Percentiles rank a stretch among this genome's conserved stretches.
These are phyloP conservation scores for Magallana gigas DNA, from an alignment of 1,140 invertebrate genomes.

Conservation along the genomic window DNA sequence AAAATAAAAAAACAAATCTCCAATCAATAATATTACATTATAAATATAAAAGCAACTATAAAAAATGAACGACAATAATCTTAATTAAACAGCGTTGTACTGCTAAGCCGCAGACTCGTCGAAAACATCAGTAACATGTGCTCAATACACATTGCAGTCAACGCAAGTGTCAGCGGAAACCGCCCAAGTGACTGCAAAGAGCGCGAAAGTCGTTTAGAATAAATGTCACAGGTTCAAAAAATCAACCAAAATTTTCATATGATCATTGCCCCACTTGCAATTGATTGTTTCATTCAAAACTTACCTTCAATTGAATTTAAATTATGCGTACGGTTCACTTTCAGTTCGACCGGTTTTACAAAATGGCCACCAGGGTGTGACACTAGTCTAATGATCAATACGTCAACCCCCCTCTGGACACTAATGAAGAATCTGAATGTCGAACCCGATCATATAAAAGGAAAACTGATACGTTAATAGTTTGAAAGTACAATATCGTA, in stretches of 20 bases:
- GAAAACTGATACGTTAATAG: neutral
- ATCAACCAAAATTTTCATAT: neutral
- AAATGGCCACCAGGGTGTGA: conserved; percentile 60
- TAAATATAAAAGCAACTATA: no score
- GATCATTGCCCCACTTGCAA: neutral
- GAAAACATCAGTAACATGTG: conserved; percentile 20
- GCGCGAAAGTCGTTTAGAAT: neutral
- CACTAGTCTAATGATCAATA: conserved; percentile 50
- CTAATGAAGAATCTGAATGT: conserved; percentile 4
- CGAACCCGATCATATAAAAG: neutral
- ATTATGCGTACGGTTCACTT: conserved; percentile 33
- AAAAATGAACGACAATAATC: no score
- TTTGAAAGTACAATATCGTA: no score
- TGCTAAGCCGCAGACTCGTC: neutral
- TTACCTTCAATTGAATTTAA: conserved; percentile 29
- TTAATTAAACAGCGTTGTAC: neutral
- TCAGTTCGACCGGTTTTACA: conserved; percentile 56
- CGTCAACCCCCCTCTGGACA: conserved; percentile 43
- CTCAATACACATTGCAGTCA: conserved; percentile 1
- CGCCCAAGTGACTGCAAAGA: neutral
- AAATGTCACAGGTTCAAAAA: neutral
- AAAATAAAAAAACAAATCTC: no score
- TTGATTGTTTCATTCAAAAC: conserved; percentile 25
- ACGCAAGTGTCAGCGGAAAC: conserved; percentile 16
- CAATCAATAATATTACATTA: no score